Evolutionary conservation across 2,888 invertebrate genomes (phyloP).

Genomic region (Lasioglossum vierecki): DNA sequence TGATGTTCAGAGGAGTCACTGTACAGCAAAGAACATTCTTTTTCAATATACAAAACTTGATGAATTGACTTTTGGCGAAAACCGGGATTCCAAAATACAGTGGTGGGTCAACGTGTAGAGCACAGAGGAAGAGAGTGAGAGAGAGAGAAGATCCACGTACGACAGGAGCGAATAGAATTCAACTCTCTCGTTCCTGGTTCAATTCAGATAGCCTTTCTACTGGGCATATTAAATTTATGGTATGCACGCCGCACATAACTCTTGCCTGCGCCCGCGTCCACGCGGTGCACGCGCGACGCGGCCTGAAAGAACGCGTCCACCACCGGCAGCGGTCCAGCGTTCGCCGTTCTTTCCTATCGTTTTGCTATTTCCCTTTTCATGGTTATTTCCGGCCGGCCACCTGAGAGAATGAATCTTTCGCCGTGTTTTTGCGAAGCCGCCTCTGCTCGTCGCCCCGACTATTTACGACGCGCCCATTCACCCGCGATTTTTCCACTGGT

Average conservation of each 20-base stretch:
- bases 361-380: constrained; percentile 50
- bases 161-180: constrained; percentile 77
- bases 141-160: constrained; percentile 46
- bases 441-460: constrained; percentile 16
- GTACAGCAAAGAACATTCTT: no score
- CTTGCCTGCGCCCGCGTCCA: constrained; percentile 46
- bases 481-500: constrained; percentile 19
- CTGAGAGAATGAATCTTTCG: constrained; percentile 57
- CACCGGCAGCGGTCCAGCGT: constrained; percentile 30
- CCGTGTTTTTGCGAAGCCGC: constrained; percentile 24
- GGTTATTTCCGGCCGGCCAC: constrained; percentile 42
- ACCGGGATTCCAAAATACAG: no score
- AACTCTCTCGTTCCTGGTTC: constrained; percentile 73
- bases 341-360: constrained; percentile 32
- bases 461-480: constrained; percentile 44
- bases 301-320: constrained; percentile 51
- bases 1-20: no score
- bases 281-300: constrained; percentile 54
- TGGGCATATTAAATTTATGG: constrained; percentile 82
- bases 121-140: background rate
- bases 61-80: no score
- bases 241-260: constrained; percentile 79
- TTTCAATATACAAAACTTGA: no score
- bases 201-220: constrained; percentile 81
- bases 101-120: constrained; percentile 35